Evolutionary conservation across 2,113 vertebrate species (phyloP).

Genomic region (Drymodes brunneopygia): DNA sequence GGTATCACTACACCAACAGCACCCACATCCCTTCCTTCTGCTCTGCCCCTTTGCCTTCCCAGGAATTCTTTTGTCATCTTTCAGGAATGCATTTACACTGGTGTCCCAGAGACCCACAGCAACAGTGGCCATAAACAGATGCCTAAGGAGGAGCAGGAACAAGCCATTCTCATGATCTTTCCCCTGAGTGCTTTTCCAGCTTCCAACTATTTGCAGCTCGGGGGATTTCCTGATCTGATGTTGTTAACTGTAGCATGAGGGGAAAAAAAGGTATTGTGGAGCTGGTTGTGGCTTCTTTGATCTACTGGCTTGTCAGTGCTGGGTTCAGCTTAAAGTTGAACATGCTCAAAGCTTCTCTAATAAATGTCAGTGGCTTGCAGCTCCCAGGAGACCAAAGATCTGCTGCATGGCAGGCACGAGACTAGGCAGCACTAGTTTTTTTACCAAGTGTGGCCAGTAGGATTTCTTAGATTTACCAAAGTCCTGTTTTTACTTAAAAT

Average conservation of each 20-base stretch:
- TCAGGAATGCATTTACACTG: not conserved
- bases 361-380: not conserved
- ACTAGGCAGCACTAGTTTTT: not conserved
- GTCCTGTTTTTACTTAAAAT: not conserved
- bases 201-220: slow-evolving; percentile 14
- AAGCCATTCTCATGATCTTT: not conserved
- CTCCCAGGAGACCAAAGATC: not conserved
- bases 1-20: not conserved
- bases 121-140: not conserved
- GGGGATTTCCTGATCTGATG: slow-evolving; percentile 36
- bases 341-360: not conserved
- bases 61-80: not conserved
- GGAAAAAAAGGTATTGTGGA: not conserved
- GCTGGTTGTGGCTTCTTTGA: not conserved
- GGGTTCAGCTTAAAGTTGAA: not conserved
- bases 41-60: not conserved
- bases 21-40: not conserved
- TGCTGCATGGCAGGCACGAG: not conserved
- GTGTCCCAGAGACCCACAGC: not conserved
- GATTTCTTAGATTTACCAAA: not conserved
- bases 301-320: not conserved
- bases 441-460: not conserved
- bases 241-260: not conserved
- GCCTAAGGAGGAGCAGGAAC: not conserved
- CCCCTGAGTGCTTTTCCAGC: slow-evolving; percentile 23